These are phyloP conservation scores for Stichodactyla helianthus DNA, from an alignment of 64 coral and sea anemone species.

Conservation along the genomic window DNA sequence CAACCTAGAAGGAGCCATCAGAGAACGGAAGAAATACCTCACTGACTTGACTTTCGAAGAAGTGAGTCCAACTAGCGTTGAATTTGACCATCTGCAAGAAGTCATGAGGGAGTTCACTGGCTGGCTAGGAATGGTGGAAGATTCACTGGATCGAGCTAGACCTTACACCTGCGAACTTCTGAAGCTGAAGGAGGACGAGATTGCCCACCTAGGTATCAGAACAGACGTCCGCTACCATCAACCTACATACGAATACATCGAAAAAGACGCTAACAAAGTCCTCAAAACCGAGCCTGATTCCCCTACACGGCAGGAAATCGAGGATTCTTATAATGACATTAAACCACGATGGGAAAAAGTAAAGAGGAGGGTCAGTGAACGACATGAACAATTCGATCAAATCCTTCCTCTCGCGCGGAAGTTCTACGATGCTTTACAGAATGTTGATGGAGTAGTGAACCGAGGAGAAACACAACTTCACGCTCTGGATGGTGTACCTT, in stretches of 20 bases:
- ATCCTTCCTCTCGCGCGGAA: conserved; percentile 73
- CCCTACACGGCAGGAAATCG: conserved; percentile 35
- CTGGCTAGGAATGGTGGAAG: conserved; percentile 62
- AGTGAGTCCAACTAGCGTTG: conserved; percentile 14
- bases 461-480: conserved; percentile 64
- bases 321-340: conserved; percentile 51
- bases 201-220: conserved; percentile 54
- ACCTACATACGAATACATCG: conserved; percentile 57
- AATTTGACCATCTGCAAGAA: conserved; percentile 40
- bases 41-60: conserved; percentile 42
- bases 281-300: conserved; percentile 36
- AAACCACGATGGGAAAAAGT: conserved; percentile 60
- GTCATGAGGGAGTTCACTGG: conserved; percentile 48
- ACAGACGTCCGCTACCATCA: conserved; percentile 58
- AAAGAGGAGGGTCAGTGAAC: conserved; percentile 30
- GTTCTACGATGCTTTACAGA: conserved; percentile 72
- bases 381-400: conserved; percentile 51
- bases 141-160: conserved; percentile 35
- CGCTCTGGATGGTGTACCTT: neutral
- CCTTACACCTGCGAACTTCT: conserved; percentile 57
- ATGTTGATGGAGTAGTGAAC: conserved; percentile 74
- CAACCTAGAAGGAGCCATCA: conserved; percentile 62
- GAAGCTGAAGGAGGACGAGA: conserved; percentile 70
- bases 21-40: conserved; percentile 64
- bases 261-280: conserved; percentile 42